Evolutionary conservation across 2,888 invertebrate genomes (phyloP).

Genomic region (Machimus atricapillus): DNA sequence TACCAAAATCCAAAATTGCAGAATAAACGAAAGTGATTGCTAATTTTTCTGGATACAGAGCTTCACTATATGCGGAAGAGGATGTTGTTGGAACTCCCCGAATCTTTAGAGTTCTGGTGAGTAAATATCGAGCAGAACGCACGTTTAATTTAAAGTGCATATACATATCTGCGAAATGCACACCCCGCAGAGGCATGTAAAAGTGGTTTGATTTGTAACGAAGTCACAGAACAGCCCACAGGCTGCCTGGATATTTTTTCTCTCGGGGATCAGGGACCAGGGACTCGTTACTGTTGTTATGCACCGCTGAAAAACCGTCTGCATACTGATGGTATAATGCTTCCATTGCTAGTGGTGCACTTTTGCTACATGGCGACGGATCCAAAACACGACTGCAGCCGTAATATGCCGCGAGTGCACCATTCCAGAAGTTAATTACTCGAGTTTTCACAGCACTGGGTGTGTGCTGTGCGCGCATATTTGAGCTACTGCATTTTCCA

Average conservation of each 20-base stretch:
- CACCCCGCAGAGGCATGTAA: not conserved
- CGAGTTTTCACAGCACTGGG: not conserved
- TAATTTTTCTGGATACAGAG: not conserved
- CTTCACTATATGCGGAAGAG: not conserved
- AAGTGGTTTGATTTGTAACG: slow-evolving; percentile 7
- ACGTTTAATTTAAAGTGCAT: not conserved
- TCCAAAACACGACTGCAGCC: not conserved
- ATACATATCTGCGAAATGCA: not conserved
- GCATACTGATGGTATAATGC: not conserved
- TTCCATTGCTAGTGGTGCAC: not conserved
- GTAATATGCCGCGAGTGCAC: not conserved
- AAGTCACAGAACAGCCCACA: not conserved
- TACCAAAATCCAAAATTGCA: not conserved
- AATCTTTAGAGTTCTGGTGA: not conserved
- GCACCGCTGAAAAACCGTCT: not conserved
- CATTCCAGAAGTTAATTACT: slow-evolving; percentile 16
- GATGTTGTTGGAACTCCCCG: not conserved
- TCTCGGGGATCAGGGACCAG: not conserved
- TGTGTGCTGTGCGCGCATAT: not conserved
- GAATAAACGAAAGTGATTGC: slow-evolving; percentile 6
- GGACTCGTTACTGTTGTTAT: slow-evolving; percentile 11
- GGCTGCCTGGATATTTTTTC: not conserved
- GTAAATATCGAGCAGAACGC: not conserved
- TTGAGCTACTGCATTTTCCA: not conserved
- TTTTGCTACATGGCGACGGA: not conserved